Evolutionary conservation across 2,113 vertebrate species (phyloP).

Genomic region (Pholis gunnellus): DNA sequence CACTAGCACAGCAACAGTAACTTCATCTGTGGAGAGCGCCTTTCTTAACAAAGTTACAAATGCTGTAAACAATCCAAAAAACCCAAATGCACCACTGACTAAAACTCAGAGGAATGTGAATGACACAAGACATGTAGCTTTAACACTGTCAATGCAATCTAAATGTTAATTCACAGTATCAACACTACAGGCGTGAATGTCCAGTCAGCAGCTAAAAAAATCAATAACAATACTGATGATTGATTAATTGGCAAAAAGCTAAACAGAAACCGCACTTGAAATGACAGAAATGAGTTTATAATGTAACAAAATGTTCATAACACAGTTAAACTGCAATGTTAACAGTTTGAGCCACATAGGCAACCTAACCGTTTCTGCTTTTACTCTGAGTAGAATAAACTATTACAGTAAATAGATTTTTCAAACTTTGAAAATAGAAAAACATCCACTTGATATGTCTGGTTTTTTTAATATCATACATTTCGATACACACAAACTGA

Average conservation of each 20-base stretch:
- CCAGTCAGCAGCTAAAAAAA: slow-evolving; percentile 25
- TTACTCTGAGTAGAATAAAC: background rate
- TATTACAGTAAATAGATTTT: background rate
- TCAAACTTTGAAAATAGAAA: background rate
- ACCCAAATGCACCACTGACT: background rate
- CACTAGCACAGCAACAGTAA: background rate
- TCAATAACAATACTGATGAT: slow-evolving; percentile 18
- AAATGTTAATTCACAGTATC: slow-evolving; percentile 44
- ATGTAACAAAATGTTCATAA: background rate
- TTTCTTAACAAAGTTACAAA: slow-evolving; percentile 49
- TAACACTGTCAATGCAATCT: background rate
- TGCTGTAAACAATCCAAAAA: slow-evolving; percentile 36
- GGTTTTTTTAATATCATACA: background rate
- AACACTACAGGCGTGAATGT: background rate
- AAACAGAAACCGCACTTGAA: slow-evolving; percentile 27
- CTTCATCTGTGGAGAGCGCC: background rate
- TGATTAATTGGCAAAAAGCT: slow-evolving; percentile 15
- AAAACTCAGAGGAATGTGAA: slow-evolving; percentile 26
- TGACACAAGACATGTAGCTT: background rate
- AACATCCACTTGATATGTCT: background rate
- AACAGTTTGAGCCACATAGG: background rate
- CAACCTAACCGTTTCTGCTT: background rate
- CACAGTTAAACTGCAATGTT: background rate
- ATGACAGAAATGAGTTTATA: background rate
- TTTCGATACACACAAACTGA: slow-evolving; percentile 1